Base-by-base conservation (phyloP, 2,888 invertebrate genomes). In the Miltochrista miniata region DNA sequence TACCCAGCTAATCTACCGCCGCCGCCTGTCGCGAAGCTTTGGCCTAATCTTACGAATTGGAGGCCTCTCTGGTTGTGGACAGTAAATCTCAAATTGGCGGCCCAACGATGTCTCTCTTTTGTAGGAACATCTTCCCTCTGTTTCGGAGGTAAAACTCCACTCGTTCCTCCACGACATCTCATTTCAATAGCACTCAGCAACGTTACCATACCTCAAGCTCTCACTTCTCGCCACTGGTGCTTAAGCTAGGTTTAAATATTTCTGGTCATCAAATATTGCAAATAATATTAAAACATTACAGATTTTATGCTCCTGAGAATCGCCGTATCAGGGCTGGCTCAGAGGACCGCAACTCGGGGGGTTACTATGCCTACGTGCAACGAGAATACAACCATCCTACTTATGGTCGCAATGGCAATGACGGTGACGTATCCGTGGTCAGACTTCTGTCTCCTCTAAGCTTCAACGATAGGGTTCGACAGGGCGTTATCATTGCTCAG, bases 261-360 rank as follows among this genome's bases (percentile, higher is more conserved):
- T 3, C 11, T 31, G 4, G 3, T 3, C 1, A 9, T 7, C 3
- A 7, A 2, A 31, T 31, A 5, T 31, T 9, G 1, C 31, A 8
- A 31, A 31, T 2, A 7, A 31, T 31, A 10, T 31, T 7, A 7
- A 7, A 31, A 13, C 1, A 13, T 66, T 65, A 0, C 62, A 82
- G 81, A 2, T 39, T 49, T 0, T 81, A 71, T 48, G 2, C 48
- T 0, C 59, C 70, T 0, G 10, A 29, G 0, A 40, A 45, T 13
- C 79, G 84, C 5, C 83, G 85, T 3, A 68, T 85, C 51, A 61
- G 86, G 14, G 83, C 81, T 29, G 86, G 86, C 2, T 48, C 76
- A 11, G 74, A 77, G 1, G 64, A 56, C 50, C 77, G 81, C 8
- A 68, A 76, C 51, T 50, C 52, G 1, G 84, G 85, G 0, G 87